Percentiles rank a stretch among this genome's conserved stretches.
phyloP scores from a whole-genome alignment of 2,797 vertebrate genomes.

The Mionectes olivaceus region DNA sequence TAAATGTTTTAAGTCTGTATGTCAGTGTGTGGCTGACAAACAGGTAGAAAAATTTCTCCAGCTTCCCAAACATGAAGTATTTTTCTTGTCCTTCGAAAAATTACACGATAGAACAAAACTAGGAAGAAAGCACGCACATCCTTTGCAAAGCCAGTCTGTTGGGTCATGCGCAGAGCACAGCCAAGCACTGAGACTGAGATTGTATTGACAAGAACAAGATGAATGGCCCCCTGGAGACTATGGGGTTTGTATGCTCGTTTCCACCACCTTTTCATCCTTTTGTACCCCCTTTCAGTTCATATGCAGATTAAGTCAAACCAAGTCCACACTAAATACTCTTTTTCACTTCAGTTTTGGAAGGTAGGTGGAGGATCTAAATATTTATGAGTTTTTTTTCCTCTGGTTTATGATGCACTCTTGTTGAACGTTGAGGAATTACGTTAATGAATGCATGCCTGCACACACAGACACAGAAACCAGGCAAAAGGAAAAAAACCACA shows the following conservation, averaged over 20 bases:
- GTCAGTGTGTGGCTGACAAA: background rate
- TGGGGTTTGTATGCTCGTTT: constrained; percentile 81
- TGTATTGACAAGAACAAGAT: constrained; percentile 80
- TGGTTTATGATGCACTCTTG: constrained; percentile 79
- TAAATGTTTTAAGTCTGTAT: background rate
- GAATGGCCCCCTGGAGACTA: constrained; percentile 84
- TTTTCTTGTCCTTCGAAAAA: constrained; percentile 12
- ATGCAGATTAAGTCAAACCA: constrained; percentile 85
- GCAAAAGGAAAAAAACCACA: constrained; percentile 72
- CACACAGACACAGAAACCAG: constrained; percentile 83
- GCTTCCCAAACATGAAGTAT: background rate
- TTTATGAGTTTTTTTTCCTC: constrained; percentile 80
- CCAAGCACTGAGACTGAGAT: constrained; percentile 54
- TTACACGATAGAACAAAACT: background rate
- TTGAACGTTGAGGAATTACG: constrained; percentile 82
- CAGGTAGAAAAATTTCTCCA: background rate
- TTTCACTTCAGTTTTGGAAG: constrained; percentile 70
- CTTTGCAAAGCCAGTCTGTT: constrained; percentile 39
- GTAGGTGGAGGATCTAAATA: constrained; percentile 78
- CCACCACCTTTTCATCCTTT: constrained; percentile 86
- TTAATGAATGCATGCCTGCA: constrained; percentile 89
- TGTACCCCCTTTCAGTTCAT: constrained; percentile 81
- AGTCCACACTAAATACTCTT: constrained; percentile 74
- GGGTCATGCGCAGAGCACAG: constrained; percentile 76
- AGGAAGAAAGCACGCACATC: background rate